A percentile compares a stretch with the other conserved stretches of the same genome.
Conservation (phyloP, 2,113 vertebrate genomes). For the Pachyramphus minor region DNA sequence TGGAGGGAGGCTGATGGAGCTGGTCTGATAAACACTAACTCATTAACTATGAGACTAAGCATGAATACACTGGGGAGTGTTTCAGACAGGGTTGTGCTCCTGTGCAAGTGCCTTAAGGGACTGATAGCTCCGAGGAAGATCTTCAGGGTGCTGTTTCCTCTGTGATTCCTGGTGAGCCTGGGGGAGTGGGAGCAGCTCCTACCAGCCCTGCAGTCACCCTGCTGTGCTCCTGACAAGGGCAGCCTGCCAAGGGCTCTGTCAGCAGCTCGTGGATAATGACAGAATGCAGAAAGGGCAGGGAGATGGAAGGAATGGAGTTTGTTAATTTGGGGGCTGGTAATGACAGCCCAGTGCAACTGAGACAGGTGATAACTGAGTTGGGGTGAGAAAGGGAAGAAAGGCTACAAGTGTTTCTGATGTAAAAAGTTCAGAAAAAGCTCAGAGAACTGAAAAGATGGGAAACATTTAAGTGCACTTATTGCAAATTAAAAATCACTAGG, state of each 20-base stretch:
- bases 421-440: neutral
- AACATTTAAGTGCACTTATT: neutral
- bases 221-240: neutral
- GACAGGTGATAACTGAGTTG: neutral
- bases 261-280: neutral
- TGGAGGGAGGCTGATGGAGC: neutral
- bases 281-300: neutral
- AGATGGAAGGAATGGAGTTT: neutral
- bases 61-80: neutral
- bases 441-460: neutral
- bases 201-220: neutral
- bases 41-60: neutral
- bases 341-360: neutral
- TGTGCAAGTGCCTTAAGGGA: neutral
- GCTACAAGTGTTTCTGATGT: neutral
- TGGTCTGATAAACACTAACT: neutral
- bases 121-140: neutral
- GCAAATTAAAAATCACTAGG: neutral
- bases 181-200: neutral
- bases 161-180: neutral
- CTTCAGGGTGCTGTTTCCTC: neutral
- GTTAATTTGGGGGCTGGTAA: neutral
- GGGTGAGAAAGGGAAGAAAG: neutral
- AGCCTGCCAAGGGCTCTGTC: slow-evolving; percentile 2
- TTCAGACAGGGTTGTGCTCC: neutral